phyloP scores from a whole-genome alignment of 1,140 invertebrate genomes.

The Drosophila triauraria region DNA sequence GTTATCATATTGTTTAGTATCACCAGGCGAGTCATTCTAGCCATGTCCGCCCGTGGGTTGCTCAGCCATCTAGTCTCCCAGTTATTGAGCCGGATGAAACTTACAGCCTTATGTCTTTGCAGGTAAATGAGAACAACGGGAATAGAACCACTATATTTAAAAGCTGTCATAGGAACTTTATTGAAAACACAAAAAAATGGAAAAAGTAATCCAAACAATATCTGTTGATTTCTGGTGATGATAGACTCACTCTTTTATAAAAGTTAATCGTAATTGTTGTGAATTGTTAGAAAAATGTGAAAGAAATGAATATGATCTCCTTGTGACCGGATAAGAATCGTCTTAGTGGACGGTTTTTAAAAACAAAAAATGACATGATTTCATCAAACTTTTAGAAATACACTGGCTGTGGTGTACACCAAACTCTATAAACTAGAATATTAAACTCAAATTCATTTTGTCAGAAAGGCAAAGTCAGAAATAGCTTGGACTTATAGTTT shows the following conservation, averaged over 20 bases:
- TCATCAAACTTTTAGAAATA: slow-evolving; percentile 2
- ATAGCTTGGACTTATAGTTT: slow-evolving; percentile 9
- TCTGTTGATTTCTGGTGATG: background rate
- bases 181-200: background rate
- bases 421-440: slow-evolving; percentile 1
- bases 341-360: slow-evolving; percentile 6
- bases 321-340: background rate
- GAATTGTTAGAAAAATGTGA: slow-evolving; percentile 8
- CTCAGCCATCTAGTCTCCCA: no score
- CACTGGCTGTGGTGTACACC: slow-evolving; percentile 10
- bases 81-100: no score
- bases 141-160: no score
- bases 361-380: background rate
- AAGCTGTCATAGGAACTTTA: background rate
- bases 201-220: background rate
- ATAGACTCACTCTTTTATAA: background rate
- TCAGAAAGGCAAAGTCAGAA: background rate
- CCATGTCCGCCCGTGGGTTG: no score
- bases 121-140: no score
- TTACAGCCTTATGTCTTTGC: no score
- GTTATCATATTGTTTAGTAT: background rate
- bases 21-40: no score
- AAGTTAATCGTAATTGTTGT: slow-evolving; percentile 15
- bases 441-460: slow-evolving; percentile 9
- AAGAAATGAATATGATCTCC: slow-evolving; percentile 6